phyloP scores from a whole-genome alignment of 2,797 vertebrate species.

The Rhabdomys pumilio region DNA sequence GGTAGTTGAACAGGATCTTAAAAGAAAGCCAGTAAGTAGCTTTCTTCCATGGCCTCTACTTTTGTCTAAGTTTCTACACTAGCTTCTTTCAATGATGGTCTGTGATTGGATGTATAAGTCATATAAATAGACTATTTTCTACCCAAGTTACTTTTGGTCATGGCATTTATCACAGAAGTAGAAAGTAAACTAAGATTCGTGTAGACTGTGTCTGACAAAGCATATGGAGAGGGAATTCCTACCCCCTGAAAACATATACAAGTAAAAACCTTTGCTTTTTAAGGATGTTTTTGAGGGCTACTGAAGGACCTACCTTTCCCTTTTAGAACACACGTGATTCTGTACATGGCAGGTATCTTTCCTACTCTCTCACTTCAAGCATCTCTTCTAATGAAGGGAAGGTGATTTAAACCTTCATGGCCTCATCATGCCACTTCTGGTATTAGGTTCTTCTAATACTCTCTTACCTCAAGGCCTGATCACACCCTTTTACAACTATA shows the following conservation, averaged over 20 bases:
- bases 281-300: background rate
- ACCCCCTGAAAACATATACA: background rate
- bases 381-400: background rate
- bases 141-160: background rate
- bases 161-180: background rate
- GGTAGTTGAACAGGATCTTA: background rate
- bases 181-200: background rate
- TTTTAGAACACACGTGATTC: background rate
- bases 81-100: background rate
- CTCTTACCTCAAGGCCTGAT: background rate
- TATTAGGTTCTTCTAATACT: background rate
- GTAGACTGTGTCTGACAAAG: background rate
- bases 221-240: background rate
- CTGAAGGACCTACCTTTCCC: background rate
- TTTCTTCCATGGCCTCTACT: too few relatives aligned
- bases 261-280: background rate
- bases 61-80: too few relatives aligned
- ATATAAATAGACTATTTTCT: background rate
- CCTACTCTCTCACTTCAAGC: background rate
- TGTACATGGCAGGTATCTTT: background rate
- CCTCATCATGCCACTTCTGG: background rate
- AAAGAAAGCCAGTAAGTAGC: background rate
- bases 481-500: background rate
- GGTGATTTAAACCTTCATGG: background rate
- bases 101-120: background rate